Conservation (phyloP, 1,140 invertebrate species). For the Aplysia californica region DNA sequence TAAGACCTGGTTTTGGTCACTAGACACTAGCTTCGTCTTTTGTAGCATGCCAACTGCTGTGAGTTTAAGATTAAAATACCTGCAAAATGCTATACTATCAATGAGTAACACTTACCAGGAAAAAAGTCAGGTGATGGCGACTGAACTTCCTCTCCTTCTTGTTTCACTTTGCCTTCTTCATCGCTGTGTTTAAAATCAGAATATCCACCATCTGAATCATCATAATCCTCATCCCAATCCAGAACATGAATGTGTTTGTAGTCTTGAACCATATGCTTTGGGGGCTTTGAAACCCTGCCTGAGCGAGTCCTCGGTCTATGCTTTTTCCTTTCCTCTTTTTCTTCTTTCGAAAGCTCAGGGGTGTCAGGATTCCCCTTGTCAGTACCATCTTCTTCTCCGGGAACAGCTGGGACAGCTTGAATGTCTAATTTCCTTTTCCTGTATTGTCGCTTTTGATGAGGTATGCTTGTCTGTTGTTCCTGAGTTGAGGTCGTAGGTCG, state of each 20-base stretch:
- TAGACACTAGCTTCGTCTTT: neutral
- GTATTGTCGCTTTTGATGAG: slow-evolving; percentile 45
- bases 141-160: slow-evolving; percentile 24
- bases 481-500: slow-evolving; percentile 30
- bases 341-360: slow-evolving; percentile 68
- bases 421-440: slow-evolving; percentile 44
- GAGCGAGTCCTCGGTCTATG: slow-evolving; percentile 73
- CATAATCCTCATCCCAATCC: slow-evolving; percentile 74
- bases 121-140: slow-evolving; percentile 9
- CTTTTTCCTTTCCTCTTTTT: slow-evolving; percentile 73
- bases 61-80: neutral
- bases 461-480: slow-evolving; percentile 36
- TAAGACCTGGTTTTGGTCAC: neutral
- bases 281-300: slow-evolving; percentile 75
- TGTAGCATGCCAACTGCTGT: neutral
- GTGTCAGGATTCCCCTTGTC: slow-evolving; percentile 43
- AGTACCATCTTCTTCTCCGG: slow-evolving; percentile 39
- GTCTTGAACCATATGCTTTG: slow-evolving; percentile 77
- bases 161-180: slow-evolving; percentile 60
- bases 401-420: neutral
- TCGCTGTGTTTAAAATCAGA: slow-evolving; percentile 74
- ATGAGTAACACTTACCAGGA: slow-evolving; percentile 16
- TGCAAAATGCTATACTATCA: too few relatives aligned
- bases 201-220: slow-evolving; percentile 77
- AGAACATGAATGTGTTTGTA: slow-evolving; percentile 76